Evolutionary conservation across 2,113 vertebrate species (phyloP).

Genomic region (Tachysurus fulvidraco): DNA sequence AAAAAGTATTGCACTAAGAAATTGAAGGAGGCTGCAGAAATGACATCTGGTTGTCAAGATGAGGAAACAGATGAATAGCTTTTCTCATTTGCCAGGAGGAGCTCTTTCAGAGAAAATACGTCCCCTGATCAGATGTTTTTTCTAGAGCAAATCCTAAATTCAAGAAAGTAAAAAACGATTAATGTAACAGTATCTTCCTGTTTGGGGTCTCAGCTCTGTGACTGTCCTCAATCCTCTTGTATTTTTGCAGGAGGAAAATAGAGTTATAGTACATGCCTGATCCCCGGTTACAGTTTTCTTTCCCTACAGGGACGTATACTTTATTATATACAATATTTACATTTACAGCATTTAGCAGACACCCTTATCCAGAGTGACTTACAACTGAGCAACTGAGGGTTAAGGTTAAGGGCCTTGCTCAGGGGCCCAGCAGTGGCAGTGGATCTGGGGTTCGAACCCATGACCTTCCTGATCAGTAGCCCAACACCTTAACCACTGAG

Average conservation of each 20-base stretch:
- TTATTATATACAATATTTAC: background rate
- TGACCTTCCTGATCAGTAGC: too few species aligned
- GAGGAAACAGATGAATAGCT: conserved; percentile 1
- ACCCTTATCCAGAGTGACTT: too few species aligned
- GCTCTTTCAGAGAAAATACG: background rate
- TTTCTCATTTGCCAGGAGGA: background rate
- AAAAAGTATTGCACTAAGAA: background rate
- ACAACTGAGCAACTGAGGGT: too few species aligned
- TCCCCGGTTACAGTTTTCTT: background rate
- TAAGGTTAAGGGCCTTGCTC: too few species aligned
- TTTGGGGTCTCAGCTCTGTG: conserved; percentile 1
- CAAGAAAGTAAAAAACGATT: background rate
- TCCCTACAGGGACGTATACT: background rate
- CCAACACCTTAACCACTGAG: too few species aligned
- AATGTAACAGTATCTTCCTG: background rate
- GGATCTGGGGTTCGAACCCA: too few species aligned
- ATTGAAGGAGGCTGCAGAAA: background rate
- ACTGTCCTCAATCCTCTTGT: background rate
- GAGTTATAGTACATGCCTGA: background rate
- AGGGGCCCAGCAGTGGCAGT: too few species aligned
- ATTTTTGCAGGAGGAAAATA: background rate
- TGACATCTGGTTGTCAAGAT: background rate
- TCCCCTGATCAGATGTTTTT: background rate
- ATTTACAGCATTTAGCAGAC: too few species aligned
- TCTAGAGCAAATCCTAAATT: background rate